Base-by-base conservation (phyloP, 2,797 vertebrate genomes). In the Spinus olivaceus region DNA sequence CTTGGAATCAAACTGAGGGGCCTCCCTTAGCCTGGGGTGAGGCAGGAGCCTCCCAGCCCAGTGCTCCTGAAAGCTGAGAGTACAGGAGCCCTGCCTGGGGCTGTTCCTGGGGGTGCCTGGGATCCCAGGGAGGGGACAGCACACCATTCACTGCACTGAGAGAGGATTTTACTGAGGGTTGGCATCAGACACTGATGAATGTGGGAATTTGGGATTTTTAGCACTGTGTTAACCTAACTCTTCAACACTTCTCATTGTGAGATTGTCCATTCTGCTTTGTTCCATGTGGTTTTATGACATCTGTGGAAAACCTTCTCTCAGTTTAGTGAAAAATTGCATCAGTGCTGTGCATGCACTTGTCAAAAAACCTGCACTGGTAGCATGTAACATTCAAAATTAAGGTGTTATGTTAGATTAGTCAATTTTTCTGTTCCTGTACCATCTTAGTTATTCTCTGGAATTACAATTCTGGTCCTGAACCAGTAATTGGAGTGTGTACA, bases 61-160 rank as follows among this genome's bases (percentile, higher is more conserved):
- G 50, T 21, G 50, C 50, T 80, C 33, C 30, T 19, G 82, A 33
- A 23, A 57, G 33, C 61, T 49, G 5, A 28, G 47, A 22, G 2
- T 8, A 3, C 10, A 18, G 83, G 39, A 57, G 12, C 3, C 1
- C 0, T 64, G 46, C 33, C 39, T 47, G 20, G 21, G 65, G 11
- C 1, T 22, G 33, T 27, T 83, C 60, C 19, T 44, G 17, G 1
- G 8, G 13, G 6, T 54, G 28, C 61, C 35, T 15, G 27, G 49
- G 49, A 23, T 44, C 42, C 42, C 46, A 16, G 39, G 60, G 15
- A 60, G 15, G 16, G 42, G 28, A 30, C 24, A 3, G 13, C 41
- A 17, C 56, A 39, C 11, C 35, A n/a, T 14, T 69, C 17, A 2
- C 32, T 72, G 28, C 6, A 0, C 32, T 39, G 46, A 64, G 21